Evolutionary conservation across 2,113 vertebrate species (phyloP), one percentile per base, ranked within the genome.

Genomic region (Vicugna pacos): DNA sequence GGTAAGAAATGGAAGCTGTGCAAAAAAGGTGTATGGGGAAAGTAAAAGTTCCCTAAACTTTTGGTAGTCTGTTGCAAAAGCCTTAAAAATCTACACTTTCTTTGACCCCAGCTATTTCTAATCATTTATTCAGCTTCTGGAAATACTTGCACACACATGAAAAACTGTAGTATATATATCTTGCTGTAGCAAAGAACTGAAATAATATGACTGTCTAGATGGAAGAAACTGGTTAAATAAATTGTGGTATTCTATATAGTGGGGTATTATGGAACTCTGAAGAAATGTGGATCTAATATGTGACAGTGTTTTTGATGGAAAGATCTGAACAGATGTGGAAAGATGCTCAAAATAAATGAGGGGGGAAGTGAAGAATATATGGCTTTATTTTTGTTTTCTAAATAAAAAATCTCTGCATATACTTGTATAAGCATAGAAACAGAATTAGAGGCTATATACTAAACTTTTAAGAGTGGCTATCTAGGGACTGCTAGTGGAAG

Each of bases 281-380:
- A 81, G 60, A 65, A 85, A 76, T 93, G 6, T 65, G 50, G 19
- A 52, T 62, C 35, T 75, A 69, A 84, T 32, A 60, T 35, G 58
- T 79, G 26, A 24, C 76, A 42, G 28, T 48, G 22, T 14, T 42
- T 54, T 82, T 46, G 50, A 35, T n/a, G 38, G 38, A 42, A 42
- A 42, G 38, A 42, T 42, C 38, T 4, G 38, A 42, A 42, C 38
- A 42, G 38, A 42, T 42, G 38, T 42, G 38, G 35, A 35, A 85
- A 85, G 65, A 93, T 85, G 22, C 28, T 80, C 38, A 85, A 52
- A 77, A 38, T 92, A 84, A 91, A 46, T 82, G 28, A 62, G 52
- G 38, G 38, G 38, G 38, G 5, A 42, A 42, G 38, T 42, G 38
- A 42, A 38, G 10, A 64, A 58, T 83, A 30, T 52, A 60, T 81